Conservation (phyloP, 1,140 invertebrate species). For the Vanessa atalanta region DNA sequence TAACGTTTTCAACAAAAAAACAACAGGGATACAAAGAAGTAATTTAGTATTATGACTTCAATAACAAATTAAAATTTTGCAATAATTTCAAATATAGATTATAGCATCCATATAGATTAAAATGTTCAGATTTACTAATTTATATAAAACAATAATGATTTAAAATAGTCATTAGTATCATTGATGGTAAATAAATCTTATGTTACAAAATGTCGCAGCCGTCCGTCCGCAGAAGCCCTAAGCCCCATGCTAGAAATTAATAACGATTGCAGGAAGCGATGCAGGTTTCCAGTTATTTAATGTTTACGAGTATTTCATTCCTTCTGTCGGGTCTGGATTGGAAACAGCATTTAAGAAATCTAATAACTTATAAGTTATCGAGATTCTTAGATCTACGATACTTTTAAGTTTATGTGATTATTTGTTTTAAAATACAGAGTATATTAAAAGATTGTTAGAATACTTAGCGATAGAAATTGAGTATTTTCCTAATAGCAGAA, state of each 20-base stretch:
- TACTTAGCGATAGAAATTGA: too few species aligned
- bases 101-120: too few species aligned
- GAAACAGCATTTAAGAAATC: conserved; percentile 27
- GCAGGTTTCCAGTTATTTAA: conserved; percentile 45
- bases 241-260: conserved; percentile 44
- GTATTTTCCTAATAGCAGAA: too few species aligned
- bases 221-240: conserved; percentile 19
- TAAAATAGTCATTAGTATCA: too few species aligned
- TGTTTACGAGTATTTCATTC: conserved; percentile 40
- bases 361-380: conserved; percentile 6
- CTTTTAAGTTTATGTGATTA: neutral
- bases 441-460: neutral
- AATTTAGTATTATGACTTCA: too few species aligned
- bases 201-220: neutral
- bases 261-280: conserved; percentile 44
- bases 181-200: neutral
- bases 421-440: neutral
- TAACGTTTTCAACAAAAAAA: too few species aligned
- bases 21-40: too few species aligned
- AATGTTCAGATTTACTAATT: too few species aligned
- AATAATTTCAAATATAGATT: too few species aligned
- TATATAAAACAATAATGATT: too few species aligned
- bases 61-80: too few species aligned
- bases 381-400: neutral
- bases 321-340: conserved; percentile 27